Base-by-base conservation (phyloP, 2,113 vertebrate genomes). In the Hypocryptadius cinnamomeus region DNA sequence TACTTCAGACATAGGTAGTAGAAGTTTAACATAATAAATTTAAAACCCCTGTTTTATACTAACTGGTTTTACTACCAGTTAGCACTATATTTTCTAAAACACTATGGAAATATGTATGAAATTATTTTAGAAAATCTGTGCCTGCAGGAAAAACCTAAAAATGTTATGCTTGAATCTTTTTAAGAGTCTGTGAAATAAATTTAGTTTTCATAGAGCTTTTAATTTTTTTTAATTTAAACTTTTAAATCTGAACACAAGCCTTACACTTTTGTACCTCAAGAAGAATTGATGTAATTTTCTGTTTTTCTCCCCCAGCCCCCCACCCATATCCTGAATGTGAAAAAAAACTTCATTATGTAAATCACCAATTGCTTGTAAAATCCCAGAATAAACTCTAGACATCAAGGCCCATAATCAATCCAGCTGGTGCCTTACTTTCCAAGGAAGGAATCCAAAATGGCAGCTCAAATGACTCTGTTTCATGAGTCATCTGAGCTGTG, bases 381-480 rank as follows among this genome's bases (percentile, higher is more conserved):
- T 24, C 51, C 42, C 53, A 45, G 73, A 90, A 56, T 84, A 84
- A 86, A 63, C 56, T 90, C 22, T 78, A 72, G 77, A 64, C 37
- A 48, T 79, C n/a, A 60, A 81, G 56, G 51, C 31, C 64, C 31
- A 8, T 74, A 64, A 79, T 72, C 53, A 48, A 35, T 57, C 73
- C 42, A 63, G 22, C 53, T 90, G 40, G 17, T 63, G 18, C 51
- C 70, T 63, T 47, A 6, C 39, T 81, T 86, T 92, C n/a, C 39
- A 59, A 79, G 84, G 70, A 76, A 92, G 64, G 21, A 72, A 69
- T 76, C 39, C 64, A 93, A 87, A 85, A 95, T 93, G 87, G 71
- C 87, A 87, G 39, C 42, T 92, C 72, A 69, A 30, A 44, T 66
- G 42, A 47, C 59, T 86, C 68, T 69, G 37, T 87, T 92, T 87